Evolutionary conservation across 2,797 vertebrate genomes (phyloP).

Genomic region (Apogon talboti): DNA sequence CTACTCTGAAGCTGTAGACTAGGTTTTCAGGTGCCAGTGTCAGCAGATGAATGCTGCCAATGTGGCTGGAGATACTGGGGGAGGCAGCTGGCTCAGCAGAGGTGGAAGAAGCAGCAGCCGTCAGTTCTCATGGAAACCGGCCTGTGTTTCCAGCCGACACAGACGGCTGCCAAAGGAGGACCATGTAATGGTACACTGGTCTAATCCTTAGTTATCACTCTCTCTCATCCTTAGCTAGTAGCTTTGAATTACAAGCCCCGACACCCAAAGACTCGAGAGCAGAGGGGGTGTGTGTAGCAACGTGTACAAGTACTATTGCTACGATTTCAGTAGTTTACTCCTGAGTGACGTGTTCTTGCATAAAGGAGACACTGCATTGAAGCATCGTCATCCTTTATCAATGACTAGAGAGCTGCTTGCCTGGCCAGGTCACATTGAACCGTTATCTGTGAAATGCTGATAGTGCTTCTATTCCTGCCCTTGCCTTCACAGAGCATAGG

Average conservation of each 20-base stretch:
- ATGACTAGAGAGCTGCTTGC: constrained; percentile 33
- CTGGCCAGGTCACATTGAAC: constrained; percentile 65
- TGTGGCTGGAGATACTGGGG: constrained; percentile 2
- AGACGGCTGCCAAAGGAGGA: constrained; percentile 53
- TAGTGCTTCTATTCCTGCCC: constrained; percentile 67
- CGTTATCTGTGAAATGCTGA: constrained; percentile 70
- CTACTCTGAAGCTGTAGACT: neutral
- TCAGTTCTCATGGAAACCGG: constrained; percentile 72
- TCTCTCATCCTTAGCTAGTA: constrained; percentile 49
- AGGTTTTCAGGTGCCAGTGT: constrained; percentile 12
- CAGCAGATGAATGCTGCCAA: constrained; percentile 16
- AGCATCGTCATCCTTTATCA: constrained; percentile 47
- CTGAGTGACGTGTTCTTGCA: neutral
- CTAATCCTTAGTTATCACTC: constrained; percentile 71
- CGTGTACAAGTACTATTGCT: neutral
- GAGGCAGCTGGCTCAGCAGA: constrained; percentile 45
- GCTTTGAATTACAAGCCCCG: constrained; percentile 65
- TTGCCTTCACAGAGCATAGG: constrained; percentile 37
- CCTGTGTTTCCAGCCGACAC: constrained; percentile 61
- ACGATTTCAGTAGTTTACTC: constrained; percentile 4
- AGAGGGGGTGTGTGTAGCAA: constrained; percentile 18
- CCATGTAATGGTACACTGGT: constrained; percentile 68
- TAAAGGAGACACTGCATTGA: constrained; percentile 16
- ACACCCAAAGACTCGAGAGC: constrained; percentile 37
- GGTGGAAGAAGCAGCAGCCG: constrained; percentile 46